Conservation (phyloP, 2,888 invertebrate species). For the Pomacea canaliculata region DNA sequence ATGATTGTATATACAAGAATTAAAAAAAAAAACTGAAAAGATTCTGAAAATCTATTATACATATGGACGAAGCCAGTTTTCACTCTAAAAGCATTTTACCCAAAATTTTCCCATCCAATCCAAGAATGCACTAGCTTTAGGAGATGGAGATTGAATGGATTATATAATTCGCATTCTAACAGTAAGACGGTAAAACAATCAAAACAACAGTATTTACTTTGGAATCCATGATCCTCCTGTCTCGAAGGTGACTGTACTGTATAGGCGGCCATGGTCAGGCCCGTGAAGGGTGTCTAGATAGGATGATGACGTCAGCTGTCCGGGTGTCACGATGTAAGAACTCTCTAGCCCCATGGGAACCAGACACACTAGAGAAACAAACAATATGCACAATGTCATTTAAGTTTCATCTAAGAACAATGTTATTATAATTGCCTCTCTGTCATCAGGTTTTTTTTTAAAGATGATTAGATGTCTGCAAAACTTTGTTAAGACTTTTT, state of each 20-base stretch:
- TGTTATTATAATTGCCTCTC: no score
- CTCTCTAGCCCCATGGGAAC: constrained; percentile 53
- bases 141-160: no score
- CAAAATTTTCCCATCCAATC: no score
- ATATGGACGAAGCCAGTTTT: no score
- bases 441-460: no score
- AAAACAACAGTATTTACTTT: constrained; percentile 34
- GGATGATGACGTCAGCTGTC: constrained; percentile 49
- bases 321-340: constrained; percentile 38
- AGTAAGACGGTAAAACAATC: background rate
- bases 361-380: constrained; percentile 43
- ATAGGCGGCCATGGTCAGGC: constrained; percentile 46
- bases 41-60: no score
- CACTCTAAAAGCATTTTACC: no score
- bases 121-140: no score
- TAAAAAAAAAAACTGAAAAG: background rate
- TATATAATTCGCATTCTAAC: no score
- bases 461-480: no score
- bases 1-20: background rate
- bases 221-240: constrained; percentile 51
- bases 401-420: no score
- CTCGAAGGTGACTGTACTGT: constrained; percentile 28
- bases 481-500: no score
- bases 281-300: constrained; percentile 31
- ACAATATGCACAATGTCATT: background rate